Conservation (phyloP, 2,888 invertebrate genomes). For the Parnassius orleans region DNA sequence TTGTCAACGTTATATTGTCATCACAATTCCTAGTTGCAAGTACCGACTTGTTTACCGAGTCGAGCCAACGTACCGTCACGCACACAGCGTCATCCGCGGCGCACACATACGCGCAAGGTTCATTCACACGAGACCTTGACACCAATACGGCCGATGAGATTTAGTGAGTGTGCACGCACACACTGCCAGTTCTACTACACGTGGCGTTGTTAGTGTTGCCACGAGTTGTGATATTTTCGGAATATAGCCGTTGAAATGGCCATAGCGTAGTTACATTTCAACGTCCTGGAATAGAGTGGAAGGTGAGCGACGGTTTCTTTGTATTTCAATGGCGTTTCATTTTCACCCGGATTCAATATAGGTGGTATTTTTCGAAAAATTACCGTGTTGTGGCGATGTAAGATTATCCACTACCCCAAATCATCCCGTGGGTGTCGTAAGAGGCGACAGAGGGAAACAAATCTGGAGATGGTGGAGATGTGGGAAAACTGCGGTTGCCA, state of each 20-base stretch:
- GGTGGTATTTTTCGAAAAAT: no score
- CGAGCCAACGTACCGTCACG: not conserved
- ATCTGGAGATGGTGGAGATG: no score
- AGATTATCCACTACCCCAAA: no score
- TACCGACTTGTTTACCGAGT: not conserved
- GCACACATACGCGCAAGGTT: conserved; percentile 43
- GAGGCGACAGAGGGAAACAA: no score
- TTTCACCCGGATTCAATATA: no score
- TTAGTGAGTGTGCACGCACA: conserved; percentile 42
- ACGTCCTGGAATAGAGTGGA: no score
- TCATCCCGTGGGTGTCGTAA: no score
- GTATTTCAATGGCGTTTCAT: no score
- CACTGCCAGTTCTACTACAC: conserved; percentile 16
- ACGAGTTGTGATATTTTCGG: not conserved
- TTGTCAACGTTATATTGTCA: not conserved
- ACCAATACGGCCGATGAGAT: conserved; percentile 49
- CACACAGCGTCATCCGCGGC: not conserved
- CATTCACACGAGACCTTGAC: conserved; percentile 67
- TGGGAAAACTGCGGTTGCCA: no score
- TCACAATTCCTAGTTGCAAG: not conserved
- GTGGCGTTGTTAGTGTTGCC: conserved; percentile 15
- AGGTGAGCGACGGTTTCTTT: no score
- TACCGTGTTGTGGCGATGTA: no score
- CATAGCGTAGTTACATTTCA: no score
- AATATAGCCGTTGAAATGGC: not conserved